Evolutionary conservation across 2,113 vertebrate species (phyloP).

Genomic region (Ibidorhyncha struthersii): DNA sequence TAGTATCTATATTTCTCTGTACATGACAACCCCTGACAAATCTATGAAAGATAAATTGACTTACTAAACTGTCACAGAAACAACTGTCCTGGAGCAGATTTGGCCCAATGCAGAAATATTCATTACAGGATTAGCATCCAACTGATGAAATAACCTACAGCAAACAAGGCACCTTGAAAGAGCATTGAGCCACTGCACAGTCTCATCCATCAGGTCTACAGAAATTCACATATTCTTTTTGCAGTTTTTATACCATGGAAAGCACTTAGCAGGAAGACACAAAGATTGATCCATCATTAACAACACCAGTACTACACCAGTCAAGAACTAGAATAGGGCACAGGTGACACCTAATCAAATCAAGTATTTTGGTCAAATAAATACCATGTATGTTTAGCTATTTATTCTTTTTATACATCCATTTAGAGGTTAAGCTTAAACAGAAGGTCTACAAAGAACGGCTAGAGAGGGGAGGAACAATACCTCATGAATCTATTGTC

Average conservation of each 20-base stretch:
- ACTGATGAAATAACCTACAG: conserved; percentile 16
- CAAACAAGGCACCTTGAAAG: conserved; percentile 12
- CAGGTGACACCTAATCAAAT: not conserved
- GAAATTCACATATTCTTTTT: not conserved
- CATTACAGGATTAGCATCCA: conserved; percentile 30
- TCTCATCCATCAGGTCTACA: not conserved
- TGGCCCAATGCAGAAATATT: conserved; percentile 41
- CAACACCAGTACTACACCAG: not conserved
- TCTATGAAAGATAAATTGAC: not conserved
- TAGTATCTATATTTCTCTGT: not conserved
- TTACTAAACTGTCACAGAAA: conserved; percentile 19
- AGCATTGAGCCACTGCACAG: not conserved
- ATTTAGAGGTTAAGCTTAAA: not conserved
- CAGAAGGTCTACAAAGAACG: not conserved
- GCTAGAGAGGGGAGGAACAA: not conserved
- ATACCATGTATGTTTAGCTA: not conserved
- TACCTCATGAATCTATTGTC: not conserved
- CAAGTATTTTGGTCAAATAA: not conserved
- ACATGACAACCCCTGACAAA: not conserved
- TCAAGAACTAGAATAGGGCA: not conserved
- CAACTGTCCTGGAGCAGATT: conserved; percentile 63
- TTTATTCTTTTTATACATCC: not conserved
- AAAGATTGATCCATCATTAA: not conserved
- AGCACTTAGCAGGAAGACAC: not conserved
- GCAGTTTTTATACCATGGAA: not conserved